A percentile compares a stretch with the other conserved stretches of the same genome.
These are phyloP conservation scores for Hemicordylus capensis DNA, from an alignment of 2,113 vertebrate genomes.

Conservation along the genomic window DNA sequence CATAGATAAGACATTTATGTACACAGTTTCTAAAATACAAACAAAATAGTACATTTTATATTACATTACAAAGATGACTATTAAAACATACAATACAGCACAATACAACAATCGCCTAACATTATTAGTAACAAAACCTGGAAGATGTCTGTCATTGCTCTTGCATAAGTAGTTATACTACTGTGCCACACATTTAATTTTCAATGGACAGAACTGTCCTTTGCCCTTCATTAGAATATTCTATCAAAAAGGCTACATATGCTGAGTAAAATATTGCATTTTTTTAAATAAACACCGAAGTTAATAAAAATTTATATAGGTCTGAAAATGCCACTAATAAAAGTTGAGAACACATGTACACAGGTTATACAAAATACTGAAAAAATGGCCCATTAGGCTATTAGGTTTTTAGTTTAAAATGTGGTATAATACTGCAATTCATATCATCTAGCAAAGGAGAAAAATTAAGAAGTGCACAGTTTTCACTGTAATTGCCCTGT, in stretches of 20 bases:
- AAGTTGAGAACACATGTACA: constrained; percentile 54
- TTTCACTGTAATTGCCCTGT: constrained; percentile 39
- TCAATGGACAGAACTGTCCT: constrained; percentile 44
- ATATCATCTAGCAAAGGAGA: constrained; percentile 49
- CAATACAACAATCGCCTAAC: constrained; percentile 71
- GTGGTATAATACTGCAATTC: constrained; percentile 71
- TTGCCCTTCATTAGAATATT: constrained; percentile 63
- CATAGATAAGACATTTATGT: constrained; percentile 82
- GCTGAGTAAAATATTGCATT: constrained; percentile 68
- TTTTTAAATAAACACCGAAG: constrained; percentile 68
- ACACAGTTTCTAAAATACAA: constrained; percentile 81
- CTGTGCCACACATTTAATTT: constrained; percentile 49
- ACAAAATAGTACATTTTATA: constrained; percentile 79
- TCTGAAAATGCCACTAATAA: constrained; percentile 65
- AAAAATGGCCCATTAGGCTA: constrained; percentile 75
- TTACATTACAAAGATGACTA: constrained; percentile 78
- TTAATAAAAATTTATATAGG: constrained; percentile 67
- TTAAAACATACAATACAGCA: constrained; percentile 76
- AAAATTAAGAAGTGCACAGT: constrained; percentile 40
- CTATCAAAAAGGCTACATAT: constrained; percentile 68
- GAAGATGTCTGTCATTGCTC: constrained; percentile 61
- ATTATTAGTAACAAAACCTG: constrained; percentile 65
- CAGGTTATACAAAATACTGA: constrained; percentile 75
- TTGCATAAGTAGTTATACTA: constrained; percentile 46
- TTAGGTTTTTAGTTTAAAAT: constrained; percentile 71